phyloP scores from a whole-genome alignment of 1,140 invertebrate genomes.

The Eumaeus atala region DNA sequence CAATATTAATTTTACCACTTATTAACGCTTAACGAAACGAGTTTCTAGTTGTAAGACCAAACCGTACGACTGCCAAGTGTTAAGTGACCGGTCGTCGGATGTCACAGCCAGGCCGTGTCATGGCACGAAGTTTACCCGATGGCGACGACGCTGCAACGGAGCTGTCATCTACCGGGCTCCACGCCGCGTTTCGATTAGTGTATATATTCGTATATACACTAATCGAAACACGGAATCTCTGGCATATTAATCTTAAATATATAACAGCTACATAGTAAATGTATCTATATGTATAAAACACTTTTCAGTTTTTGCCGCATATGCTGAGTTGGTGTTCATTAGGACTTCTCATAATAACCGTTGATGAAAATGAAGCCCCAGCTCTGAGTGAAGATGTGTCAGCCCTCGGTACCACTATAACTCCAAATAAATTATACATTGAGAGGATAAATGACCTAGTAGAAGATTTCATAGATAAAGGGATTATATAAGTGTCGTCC shows the following conservation, averaged over 20 bases:
- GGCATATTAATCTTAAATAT: not conserved
- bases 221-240: not conserved
- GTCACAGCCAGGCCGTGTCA: no score
- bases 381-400: constrained; percentile 16
- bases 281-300: not conserved
- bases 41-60: no score
- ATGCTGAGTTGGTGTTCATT: not conserved
- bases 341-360: constrained; percentile 30
- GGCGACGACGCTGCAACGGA: no score
- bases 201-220: no score
- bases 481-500: constrained; percentile 20
- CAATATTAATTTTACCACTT: no score
- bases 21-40: no score
- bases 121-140: no score
- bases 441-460: constrained; percentile 35
- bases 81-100: no score
- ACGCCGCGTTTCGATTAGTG: no score
- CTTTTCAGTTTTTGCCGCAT: not conserved
- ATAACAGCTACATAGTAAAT: not conserved
- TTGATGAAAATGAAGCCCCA: constrained; percentile 30
- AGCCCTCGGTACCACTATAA: constrained; percentile 21
- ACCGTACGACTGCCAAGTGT: no score
- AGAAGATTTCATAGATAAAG: constrained; percentile 34
- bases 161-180: no score
- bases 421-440: constrained; percentile 27